These are phyloP conservation scores for Drosophila seclusa DNA, from an alignment of 2,888 invertebrate species.

Conservation along the genomic window DNA sequence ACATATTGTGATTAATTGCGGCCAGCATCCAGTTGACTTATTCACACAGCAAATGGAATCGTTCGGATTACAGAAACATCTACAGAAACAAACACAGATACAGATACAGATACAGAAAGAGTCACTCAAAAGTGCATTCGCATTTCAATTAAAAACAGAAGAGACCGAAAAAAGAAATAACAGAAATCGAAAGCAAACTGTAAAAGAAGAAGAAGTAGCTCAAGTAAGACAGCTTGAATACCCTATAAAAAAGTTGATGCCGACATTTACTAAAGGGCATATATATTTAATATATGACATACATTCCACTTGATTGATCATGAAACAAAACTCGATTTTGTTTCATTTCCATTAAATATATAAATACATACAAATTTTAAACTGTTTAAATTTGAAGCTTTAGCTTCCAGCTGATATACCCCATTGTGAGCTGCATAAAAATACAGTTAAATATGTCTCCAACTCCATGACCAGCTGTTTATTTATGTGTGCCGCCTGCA, in stretches of 20 bases:
- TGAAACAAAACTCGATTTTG: not conserved
- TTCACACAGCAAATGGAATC: constrained; percentile 50
- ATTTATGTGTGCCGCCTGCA: constrained; percentile 73
- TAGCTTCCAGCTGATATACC: constrained; percentile 3
- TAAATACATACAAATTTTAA: not conserved
- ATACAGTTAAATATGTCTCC: constrained; percentile 37
- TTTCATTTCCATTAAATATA: not conserved
- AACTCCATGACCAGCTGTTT: constrained; percentile 66
- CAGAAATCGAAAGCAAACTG: constrained; percentile 35
- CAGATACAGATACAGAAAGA: constrained; percentile 16
- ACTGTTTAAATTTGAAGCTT: not conserved
- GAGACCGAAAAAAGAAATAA: constrained; percentile 45
- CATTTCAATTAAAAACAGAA: constrained; percentile 78
- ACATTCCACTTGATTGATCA: not conserved
- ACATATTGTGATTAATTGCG: constrained; percentile 60
- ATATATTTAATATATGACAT: not conserved
- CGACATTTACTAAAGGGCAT: not conserved
- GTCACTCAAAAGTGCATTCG: constrained; percentile 78
- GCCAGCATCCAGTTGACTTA: constrained; percentile 29
- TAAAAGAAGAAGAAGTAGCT: constrained; percentile 6
- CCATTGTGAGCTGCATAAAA: not conserved
- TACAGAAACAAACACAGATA: constrained; percentile 13
- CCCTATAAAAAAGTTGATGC: constrained; percentile 5
- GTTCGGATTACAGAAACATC: constrained; percentile 12
- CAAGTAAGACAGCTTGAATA: constrained; percentile 9